Percentiles rank a stretch among this genome's conserved stretches.
phyloP scores from a whole-genome alignment of 2,113 vertebrate species.

The Anoura caudifer region DNA sequence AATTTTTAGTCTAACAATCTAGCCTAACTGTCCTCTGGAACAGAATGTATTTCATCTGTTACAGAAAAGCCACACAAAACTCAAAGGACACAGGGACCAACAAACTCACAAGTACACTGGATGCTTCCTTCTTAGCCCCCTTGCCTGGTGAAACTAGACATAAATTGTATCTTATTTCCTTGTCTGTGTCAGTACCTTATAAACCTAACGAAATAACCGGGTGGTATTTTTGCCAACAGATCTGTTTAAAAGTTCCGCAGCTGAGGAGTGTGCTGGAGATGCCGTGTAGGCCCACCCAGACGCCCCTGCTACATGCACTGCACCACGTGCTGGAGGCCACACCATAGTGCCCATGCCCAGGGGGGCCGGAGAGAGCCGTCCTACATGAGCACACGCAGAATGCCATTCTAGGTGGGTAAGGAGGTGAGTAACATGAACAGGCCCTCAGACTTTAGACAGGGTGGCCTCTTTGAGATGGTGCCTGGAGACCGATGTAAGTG shows the following conservation, averaged over 20 bases:
- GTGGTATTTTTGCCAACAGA: not conserved
- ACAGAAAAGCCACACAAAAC: not conserved
- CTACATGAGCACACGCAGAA: not conserved
- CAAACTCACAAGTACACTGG: not conserved
- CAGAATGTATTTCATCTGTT: not conserved
- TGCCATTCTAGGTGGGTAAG: not conserved
- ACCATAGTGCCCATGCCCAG: too few relatives aligned
- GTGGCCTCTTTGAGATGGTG: not conserved
- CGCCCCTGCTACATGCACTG: rapidly evolving
- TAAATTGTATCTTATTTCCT: not conserved
- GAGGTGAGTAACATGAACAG: not conserved
- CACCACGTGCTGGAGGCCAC: too few relatives aligned
- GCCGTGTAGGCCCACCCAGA: not conserved
- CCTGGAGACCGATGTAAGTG: not conserved
- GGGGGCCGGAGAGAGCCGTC: not conserved
- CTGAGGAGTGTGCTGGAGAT: not conserved
- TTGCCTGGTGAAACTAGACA: not conserved
- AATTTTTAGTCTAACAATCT: not conserved
- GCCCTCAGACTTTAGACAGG: rapidly evolving
- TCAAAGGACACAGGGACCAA: not conserved
- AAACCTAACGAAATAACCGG: not conserved
- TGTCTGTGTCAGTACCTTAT: not conserved
- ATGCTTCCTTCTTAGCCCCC: not conserved
- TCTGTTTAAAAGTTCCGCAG: not conserved
- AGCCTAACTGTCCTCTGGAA: not conserved